A percentile compares a stretch with the other conserved stretches of the same genome.
phyloP scores from a whole-genome alignment of 1,140 invertebrate species.

The Gryon sp. region DNA sequence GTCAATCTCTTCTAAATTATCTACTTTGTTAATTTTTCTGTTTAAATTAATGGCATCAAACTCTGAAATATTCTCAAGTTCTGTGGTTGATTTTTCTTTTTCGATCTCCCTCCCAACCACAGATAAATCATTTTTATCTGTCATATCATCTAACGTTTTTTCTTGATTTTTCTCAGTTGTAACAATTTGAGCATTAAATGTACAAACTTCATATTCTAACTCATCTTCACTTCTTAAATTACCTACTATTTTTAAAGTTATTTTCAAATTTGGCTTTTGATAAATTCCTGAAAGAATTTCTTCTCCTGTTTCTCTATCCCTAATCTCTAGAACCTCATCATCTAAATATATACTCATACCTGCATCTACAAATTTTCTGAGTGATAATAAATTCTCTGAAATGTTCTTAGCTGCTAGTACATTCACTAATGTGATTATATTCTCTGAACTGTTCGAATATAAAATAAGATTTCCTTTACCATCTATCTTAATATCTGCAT shows the following conservation, averaged over 20 bases:
- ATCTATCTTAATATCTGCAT: slow-evolving; percentile 28
- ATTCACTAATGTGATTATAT: slow-evolving; percentile 6
- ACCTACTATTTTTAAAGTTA: not conserved
- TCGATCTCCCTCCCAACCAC: too few relatives aligned
- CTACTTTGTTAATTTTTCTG: too few relatives aligned
- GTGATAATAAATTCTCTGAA: slow-evolving; percentile 46
- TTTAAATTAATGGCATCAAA: too few relatives aligned
- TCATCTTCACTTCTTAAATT: too few relatives aligned
- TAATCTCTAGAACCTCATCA: slow-evolving; percentile 1
- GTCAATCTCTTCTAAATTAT: too few relatives aligned
- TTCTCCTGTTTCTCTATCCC: not conserved
- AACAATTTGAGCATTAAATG: too few relatives aligned
- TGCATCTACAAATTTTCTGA: slow-evolving; percentile 41
- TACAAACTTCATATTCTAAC: too few relatives aligned
- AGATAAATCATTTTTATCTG: too few relatives aligned
- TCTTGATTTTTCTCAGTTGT: too few relatives aligned
- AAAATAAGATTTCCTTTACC: slow-evolving; percentile 26
- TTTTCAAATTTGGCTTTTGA: slow-evolving; percentile 3
- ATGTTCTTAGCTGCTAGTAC: slow-evolving; percentile 23
- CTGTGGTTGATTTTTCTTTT: too few relatives aligned
- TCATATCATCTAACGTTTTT: too few relatives aligned
- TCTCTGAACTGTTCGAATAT: not conserved
- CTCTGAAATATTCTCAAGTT: too few relatives aligned
- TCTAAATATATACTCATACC: slow-evolving; percentile 19
- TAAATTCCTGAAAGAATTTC: not conserved